phyloP scores from a whole-genome alignment of 35 echinoderm and acorn worm species.

The Ophiothrix spiculata region DNA sequence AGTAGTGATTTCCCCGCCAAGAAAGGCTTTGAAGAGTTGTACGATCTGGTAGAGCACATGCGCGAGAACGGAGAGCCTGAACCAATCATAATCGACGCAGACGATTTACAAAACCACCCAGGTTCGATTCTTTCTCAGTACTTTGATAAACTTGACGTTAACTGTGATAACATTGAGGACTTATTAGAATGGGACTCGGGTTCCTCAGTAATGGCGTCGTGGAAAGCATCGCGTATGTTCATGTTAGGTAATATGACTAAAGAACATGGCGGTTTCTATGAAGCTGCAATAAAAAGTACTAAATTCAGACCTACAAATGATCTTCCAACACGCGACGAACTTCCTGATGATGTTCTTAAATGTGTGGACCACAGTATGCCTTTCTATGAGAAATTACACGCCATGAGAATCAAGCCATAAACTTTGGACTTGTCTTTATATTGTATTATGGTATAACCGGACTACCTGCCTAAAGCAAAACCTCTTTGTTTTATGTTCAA shows the following conservation, averaged over 20 bases:
- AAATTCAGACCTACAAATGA: background rate
- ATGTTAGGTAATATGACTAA: background rate
- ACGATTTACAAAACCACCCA: conserved; percentile 38
- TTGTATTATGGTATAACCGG: too few species aligned
- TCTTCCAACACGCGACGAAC: background rate
- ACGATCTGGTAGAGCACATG: conserved; percentile 13
- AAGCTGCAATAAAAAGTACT: background rate
- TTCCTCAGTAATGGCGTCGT: background rate
- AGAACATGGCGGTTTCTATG: background rate
- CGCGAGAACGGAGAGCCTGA: conserved; percentile 26
- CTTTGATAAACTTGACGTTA: conserved; percentile 25
- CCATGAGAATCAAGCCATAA: conserved; percentile 3
- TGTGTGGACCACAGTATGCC: background rate
- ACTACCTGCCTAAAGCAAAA: too few species aligned
- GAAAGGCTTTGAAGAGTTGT: conserved; percentile 13
- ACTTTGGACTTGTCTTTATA: background rate
- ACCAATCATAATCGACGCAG: conserved; percentile 46
- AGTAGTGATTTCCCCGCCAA: background rate
- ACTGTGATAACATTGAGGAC: conserved; percentile 6
- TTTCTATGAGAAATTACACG: background rate
- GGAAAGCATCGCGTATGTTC: background rate
- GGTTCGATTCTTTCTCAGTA: conserved; percentile 21
- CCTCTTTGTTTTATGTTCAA: too few species aligned
- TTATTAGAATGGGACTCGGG: conserved; percentile 37
- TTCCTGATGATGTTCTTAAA: background rate